Evolutionary conservation across 1,140 invertebrate species (phyloP), one percentile per base, ranked within the genome.

Genomic region (Neotoxoptera formosana): DNA sequence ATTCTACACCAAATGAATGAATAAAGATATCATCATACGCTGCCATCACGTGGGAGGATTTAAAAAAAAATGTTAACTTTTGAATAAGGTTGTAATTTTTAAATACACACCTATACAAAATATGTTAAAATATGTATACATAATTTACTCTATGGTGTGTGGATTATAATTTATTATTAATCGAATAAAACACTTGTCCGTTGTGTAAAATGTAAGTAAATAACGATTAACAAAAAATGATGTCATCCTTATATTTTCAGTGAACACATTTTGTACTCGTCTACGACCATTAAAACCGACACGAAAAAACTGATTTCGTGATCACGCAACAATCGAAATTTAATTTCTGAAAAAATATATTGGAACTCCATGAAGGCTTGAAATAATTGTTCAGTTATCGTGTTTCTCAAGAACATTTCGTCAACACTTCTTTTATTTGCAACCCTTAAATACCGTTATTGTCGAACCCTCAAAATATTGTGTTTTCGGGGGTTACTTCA

Each of bases 391-490:
- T 76, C n/a, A 76, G 60, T n/a, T n/a, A n/a, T n/a, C 30, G n/a
- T 76, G 30, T 76, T 76, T 76, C 60, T 76, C 30, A 17, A n/a
- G 60, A 76, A 76, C 30, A 76, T 76, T 76, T 76, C 60, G 60
- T 76, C 60, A 76, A 76, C 60, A 76, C n/a, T 76, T 76, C 60
- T 76, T 76, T 76, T 76, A 76, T 76, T n/a, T 76, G n/a, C 30
- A 76, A n/a, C 60, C 60, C 60, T 76, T 76, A 76, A 76, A n/a
- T 76, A 76, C 60, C 60, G 30, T 76, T 76, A 76, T 76, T 76
- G 30, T n/a, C 8, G 30, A 76, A 76, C n/a, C 60, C 60, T 76
- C 60, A 76, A 76, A 76, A 76, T 76, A 76, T 76, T 76, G 30
- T 76, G 60, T 76, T 76, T 76, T 76, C 6, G n/a, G 60, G 60